These are phyloP conservation scores for Actenoides lindsayi DNA, from an alignment of 2,113 vertebrate genomes.

Conservation along the genomic window DNA sequence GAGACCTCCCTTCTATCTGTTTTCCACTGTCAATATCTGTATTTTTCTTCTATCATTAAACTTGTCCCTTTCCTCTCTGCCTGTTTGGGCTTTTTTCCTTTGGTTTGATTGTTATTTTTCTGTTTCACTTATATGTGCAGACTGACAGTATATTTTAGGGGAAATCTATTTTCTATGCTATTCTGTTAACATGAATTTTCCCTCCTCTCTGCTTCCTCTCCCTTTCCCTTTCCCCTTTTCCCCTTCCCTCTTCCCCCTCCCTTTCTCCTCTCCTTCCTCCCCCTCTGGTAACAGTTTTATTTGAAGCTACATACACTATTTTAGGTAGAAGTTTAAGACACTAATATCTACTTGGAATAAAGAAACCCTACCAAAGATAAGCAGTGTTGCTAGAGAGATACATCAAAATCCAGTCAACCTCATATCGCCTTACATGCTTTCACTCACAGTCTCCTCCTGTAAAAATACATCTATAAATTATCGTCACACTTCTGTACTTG, in stretches of 20 bases:
- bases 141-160: background rate
- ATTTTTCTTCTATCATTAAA: constrained; percentile 91
- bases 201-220: background rate
- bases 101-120: constrained; percentile 27
- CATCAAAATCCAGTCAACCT: background rate
- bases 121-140: background rate
- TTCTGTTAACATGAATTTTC: background rate
- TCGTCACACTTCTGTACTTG: background rate
- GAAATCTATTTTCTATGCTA: background rate
- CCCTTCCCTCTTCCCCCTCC: background rate
- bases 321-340: background rate
- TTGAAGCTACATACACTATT: background rate
- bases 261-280: background rate
- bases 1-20: constrained; percentile 58
- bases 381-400: background rate
- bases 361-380: background rate
- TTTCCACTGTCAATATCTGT: constrained; percentile 81
- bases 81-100: constrained; percentile 61
- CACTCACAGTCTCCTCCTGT: background rate
- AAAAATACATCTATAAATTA: background rate
- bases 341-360: background rate
- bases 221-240: background rate
- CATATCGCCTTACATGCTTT: background rate
- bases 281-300: background rate
- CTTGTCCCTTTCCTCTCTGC: constrained; percentile 78